Base-by-base conservation (phyloP, 2,113 vertebrate species). In the Tragelaphus scriptus region DNA sequence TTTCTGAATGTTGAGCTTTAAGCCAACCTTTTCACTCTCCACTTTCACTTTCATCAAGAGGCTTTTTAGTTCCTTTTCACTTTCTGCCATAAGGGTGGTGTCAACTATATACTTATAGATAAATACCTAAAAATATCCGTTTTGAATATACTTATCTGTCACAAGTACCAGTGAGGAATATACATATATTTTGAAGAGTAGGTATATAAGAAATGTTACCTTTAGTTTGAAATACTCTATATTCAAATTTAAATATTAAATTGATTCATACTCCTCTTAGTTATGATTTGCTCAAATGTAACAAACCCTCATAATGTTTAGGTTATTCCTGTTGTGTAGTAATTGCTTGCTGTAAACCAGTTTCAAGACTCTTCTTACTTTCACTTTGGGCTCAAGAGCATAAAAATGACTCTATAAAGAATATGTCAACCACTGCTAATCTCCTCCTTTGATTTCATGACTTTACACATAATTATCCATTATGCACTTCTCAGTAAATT, bases 401-500 rank as follows among this genome's bases (percentile, higher is more conserved):
- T 92, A 77, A 96, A 96, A 68, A 28, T 61, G 7, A 49, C n/a
- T 75, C 12, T 79, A 2, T 2, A 49, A 49, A 87, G 53, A 65
- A 15, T 90, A 79, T 77, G 26, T 96, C 68, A 97, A n/a, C 2
- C 58, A 56, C 17, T 92, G 30, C 56, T 96, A 97, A 94, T 94
- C 94, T 96, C n/a, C 23, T 90, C 7, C 79, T 92, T 89, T 9
- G 11, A 98, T 98, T 98, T 97, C 79, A 86, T 84, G 63, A 91
- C 75, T 97, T 90, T 94, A 92, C 65, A 96, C 92, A 79, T 90
- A 92, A 81, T 90, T 90, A 97, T 94, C 58, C 28, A 55, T 79
- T 96, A 44, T 13, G 55, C 94, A 55, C 44, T 85, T 89, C 84
- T 89, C 81, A 97, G 88, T 81, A 95, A 68, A 94, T 88, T 90